Percentiles rank a stretch among this genome's conserved stretches.
Conservation (phyloP, 1,140 invertebrate genomes). For the Ephestia elutella region DNA sequence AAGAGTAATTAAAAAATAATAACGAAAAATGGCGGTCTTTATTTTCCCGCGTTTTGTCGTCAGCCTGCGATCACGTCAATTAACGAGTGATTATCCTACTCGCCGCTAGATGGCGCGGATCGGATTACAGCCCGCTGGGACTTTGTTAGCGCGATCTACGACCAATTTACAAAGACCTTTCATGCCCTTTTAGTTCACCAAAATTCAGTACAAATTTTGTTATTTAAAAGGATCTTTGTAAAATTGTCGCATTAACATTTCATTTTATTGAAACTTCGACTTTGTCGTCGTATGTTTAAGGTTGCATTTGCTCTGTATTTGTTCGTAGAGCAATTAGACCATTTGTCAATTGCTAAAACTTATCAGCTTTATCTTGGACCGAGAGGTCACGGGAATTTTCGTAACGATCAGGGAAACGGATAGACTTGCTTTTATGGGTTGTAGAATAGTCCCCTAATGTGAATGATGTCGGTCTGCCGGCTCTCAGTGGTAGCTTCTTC, state of each 20-base stretch:
- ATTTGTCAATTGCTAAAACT: not conserved
- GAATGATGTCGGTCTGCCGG: no score
- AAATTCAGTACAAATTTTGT: not conserved
- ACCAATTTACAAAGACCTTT: conserved; percentile 6
- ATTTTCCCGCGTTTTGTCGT: conserved; percentile 46
- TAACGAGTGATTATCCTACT: conserved; percentile 59
- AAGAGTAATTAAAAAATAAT: conserved; percentile 1
- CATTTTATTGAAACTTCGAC: not conserved
- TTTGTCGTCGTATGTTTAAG: not conserved
- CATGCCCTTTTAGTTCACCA: not conserved
- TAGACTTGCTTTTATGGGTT: no score
- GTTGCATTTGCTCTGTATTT: not conserved
- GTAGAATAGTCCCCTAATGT: no score
- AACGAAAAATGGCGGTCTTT: not conserved
- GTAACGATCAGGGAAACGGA: no score
- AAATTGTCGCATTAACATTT: not conserved
- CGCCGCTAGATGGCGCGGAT: conserved; percentile 55
- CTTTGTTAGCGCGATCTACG: conserved; percentile 24
- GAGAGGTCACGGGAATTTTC: no score
- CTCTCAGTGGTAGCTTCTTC: no score
- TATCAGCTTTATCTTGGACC: not conserved
- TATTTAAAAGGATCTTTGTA: not conserved
- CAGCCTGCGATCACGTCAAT: conserved; percentile 54
- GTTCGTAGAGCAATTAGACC: not conserved
- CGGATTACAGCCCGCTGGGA: conserved; percentile 48